These are phyloP conservation scores for Poeciliopsis gracilis DNA, from an alignment of 2,797 vertebrate genomes.

Conservation along the genomic window DNA sequence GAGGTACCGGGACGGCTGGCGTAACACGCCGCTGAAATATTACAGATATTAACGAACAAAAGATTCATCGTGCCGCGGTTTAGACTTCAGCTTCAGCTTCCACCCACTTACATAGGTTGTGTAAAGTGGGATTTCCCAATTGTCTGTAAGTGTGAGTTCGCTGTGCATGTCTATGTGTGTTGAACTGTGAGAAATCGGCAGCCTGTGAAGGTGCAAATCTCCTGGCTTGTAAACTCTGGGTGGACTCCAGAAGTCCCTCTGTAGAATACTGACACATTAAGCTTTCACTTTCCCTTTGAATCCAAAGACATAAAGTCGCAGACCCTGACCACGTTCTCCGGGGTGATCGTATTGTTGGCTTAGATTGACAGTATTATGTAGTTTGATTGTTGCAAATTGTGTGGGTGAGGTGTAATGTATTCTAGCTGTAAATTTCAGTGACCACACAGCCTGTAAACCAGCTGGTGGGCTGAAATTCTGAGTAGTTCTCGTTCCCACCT, in stretches of 20 bases:
- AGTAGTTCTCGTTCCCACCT: constrained; percentile 10
- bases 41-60: background rate
- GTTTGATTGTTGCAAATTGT: constrained; percentile 23
- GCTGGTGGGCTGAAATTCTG: constrained; percentile 13
- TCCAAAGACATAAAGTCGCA: background rate
- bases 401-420: constrained; percentile 13
- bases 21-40: background rate
- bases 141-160: constrained; percentile 51
- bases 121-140: constrained; percentile 50
- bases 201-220: constrained; percentile 30
- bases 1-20: background rate
- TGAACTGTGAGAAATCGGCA: constrained; percentile 35
- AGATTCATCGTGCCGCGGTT: background rate
- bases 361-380: background rate
- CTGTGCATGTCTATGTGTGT: constrained; percentile 28
- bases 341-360: background rate
- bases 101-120: constrained; percentile 27
- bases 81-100: constrained; percentile 14
- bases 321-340: background rate
- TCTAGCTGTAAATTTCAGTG: constrained; percentile 9
- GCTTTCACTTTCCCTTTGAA: background rate
- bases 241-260: constrained; percentile 26
- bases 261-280: background rate
- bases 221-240: constrained; percentile 39
- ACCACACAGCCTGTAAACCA: constrained; percentile 15